Base-by-base conservation (phyloP, 2,888 invertebrate species). In the Brachypterus glaber region DNA sequence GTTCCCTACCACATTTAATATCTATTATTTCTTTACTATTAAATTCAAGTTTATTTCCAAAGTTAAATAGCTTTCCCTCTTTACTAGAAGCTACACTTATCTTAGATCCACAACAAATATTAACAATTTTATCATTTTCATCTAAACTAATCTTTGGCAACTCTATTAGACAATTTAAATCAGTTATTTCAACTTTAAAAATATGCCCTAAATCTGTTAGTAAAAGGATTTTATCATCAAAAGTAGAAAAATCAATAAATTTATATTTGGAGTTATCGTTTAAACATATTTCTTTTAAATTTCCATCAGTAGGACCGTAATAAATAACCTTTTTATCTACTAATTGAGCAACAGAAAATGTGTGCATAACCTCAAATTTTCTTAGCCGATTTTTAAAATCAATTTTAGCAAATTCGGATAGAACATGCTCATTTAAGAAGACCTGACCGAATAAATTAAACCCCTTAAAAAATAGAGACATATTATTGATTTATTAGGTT, bases 1-100 rank as follows among this genome's bases (percentile, higher is more conserved):
- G 91, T 58, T 91, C 90, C 60, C 80, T 77, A 1, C 92, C 92
- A 63, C 85, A 82, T 35, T 71, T 70, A 18, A 88, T 60, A 54
- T 82, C 77, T 36, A 70, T 60, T 11, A 82, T 72, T 51, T 70
- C 71, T 9, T 73, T 66, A 43, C 71, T 68, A 25, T 64, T 63
- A 52, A 76, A 75, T 46, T 76, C 58, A 34, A 79, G 63, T 52
- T 70, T 68, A 3, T 66, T 66, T 9, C 83, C 62, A 50, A 74
- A 70, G 53, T 75, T 21, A 21, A 7, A 86, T 1, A 82, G 66
- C 13, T 61, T 60, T 47, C 79, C 78, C 11, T 54, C 51, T 13
- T 56, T 50, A 12, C 69, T 63, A 21, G 72, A 49, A 4, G 68
- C 72, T 3, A 71, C 59, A 42, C 61, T 67, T 16, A 73, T 63